A percentile compares a stretch with the other conserved stretches of the same genome.
Evolutionary conservation across 2,888 invertebrate species (phyloP).

Genomic region (Gastracanthus pulcherrimus): DNA sequence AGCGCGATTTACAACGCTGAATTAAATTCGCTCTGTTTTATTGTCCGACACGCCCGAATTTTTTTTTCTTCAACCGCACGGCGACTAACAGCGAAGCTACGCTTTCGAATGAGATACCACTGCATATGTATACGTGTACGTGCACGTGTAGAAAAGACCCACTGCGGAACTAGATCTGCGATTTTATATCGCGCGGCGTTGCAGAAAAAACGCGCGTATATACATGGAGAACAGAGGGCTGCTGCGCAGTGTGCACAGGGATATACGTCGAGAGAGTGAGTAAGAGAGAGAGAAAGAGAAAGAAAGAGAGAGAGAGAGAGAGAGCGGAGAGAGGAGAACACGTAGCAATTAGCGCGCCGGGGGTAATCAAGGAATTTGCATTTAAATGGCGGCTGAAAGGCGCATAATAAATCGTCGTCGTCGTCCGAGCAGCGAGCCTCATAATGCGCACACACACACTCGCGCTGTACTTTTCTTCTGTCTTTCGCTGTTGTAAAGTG

Average conservation of each 20-base stretch:
- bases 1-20: background rate
- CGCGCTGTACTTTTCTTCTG: background rate
- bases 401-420: constrained; percentile 71
- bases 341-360: constrained; percentile 72
- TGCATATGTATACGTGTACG: too few species aligned
- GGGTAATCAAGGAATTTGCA: constrained; percentile 75
- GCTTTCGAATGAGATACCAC: too few species aligned
- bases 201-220: background rate
- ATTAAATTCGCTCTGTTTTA: background rate
- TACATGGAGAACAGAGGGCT: too few species aligned
- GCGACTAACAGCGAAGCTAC: too few species aligned
- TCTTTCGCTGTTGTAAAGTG: too few species aligned
- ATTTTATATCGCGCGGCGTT: background rate
- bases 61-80: too few species aligned
- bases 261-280: too few species aligned
- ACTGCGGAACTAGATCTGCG: background rate
- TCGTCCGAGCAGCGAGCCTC: constrained; percentile 56
- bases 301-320: background rate
- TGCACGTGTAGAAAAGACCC: too few species aligned
- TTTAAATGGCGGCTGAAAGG: constrained; percentile 74
- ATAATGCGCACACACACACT: too few species aligned
- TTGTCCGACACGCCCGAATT: background rate
- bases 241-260: too few species aligned
- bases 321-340: constrained; percentile 55
- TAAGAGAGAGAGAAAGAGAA: background rate